phyloP scores from a whole-genome alignment of 2,888 invertebrate genomes.

The Bembecia ichneumoniformis region DNA sequence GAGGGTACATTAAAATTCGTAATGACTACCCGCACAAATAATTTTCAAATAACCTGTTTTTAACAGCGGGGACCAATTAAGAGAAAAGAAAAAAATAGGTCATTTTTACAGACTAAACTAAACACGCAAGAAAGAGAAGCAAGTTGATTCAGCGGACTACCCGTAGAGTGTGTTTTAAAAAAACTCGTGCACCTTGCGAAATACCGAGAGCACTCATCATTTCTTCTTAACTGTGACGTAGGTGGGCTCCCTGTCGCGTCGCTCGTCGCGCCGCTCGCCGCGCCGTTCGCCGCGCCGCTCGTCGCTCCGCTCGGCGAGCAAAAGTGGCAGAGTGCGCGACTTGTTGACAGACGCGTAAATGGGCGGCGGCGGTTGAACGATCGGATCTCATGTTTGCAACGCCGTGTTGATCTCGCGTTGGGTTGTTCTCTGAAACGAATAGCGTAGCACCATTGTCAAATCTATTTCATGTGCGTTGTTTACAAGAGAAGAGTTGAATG shows the following conservation, averaged over 20 bases:
- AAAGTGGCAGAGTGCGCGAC: slow-evolving; percentile 20
- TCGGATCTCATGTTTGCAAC: slow-evolving; percentile 78
- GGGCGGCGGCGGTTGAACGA: slow-evolving; percentile 34
- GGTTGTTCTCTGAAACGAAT: slow-evolving; percentile 70
- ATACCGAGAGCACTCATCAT: slow-evolving; percentile 62
- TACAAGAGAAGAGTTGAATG: too few species aligned
- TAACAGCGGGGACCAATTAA: too few species aligned
- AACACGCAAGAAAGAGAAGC: too few species aligned
- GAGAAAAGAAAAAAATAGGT: too few species aligned
- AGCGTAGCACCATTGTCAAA: too few species aligned
- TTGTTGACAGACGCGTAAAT: slow-evolving; percentile 31
- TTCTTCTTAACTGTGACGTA: slow-evolving; percentile 56
- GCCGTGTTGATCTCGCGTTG: slow-evolving; percentile 89
- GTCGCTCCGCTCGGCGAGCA: slow-evolving; percentile 15
- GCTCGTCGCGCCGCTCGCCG: slow-evolving; percentile 1
- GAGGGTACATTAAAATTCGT: too few species aligned
- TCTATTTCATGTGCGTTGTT: too few species aligned
- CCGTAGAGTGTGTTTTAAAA: slow-evolving; percentile 22
- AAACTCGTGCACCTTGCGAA: slow-evolving; percentile 63
- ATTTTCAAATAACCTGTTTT: too few species aligned
- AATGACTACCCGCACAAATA: too few species aligned
- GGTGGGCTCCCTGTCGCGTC: slow-evolving; percentile 31
- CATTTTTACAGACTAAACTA: too few species aligned
- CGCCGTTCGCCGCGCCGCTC: not conserved
- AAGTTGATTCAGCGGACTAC: not conserved